A percentile compares a stretch with the other conserved stretches of the same genome.
phyloP scores from a whole-genome alignment of 2,888 invertebrate genomes.

The Platerodrilus igneus region DNA sequence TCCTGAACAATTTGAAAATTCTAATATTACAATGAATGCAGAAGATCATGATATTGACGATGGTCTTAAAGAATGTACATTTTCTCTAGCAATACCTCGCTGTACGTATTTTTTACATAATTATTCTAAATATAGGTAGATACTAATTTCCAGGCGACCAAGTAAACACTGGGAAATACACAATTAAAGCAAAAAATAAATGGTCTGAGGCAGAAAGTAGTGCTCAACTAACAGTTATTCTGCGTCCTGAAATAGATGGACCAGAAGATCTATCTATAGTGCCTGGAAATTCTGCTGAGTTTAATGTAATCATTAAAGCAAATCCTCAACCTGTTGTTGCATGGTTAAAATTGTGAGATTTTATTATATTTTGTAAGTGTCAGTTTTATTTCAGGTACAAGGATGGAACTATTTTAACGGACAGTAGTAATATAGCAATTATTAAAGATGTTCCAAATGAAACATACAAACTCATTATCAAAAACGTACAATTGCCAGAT shows the following conservation, averaged over 20 bases:
- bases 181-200: conserved; percentile 73
- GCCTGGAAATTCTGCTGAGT: conserved; percentile 72
- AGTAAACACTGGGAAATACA: conserved; percentile 78
- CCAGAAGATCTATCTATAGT: conserved; percentile 68
- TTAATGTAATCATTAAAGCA: conserved; percentile 78
- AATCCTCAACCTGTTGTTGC: conserved; percentile 86
- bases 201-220: conserved; percentile 71
- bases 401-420: conserved; percentile 59
- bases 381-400: conserved; percentile 51
- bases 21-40: conserved; percentile 56
- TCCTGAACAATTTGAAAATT: conserved; percentile 54
- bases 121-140: no score
- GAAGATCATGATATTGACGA: conserved; percentile 67
- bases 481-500: conserved; percentile 65
- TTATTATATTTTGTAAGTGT: conserved; percentile 1
- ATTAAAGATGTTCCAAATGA: conserved; percentile 59
- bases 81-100: conserved; percentile 70
- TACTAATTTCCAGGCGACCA: conserved; percentile 59
- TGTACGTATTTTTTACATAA: conserved; percentile 44
- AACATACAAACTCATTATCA: conserved; percentile 66
- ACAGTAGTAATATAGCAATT: conserved; percentile 55
- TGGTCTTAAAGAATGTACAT: conserved; percentile 75
- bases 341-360: conserved; percentile 54
- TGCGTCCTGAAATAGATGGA: conserved; percentile 74
- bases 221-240: conserved; percentile 71